A percentile compares a stretch with the other conserved stretches of the same genome.
phyloP scores from a whole-genome alignment of 2,113 vertebrate species.

The Triplophysa tibetana region DNA sequence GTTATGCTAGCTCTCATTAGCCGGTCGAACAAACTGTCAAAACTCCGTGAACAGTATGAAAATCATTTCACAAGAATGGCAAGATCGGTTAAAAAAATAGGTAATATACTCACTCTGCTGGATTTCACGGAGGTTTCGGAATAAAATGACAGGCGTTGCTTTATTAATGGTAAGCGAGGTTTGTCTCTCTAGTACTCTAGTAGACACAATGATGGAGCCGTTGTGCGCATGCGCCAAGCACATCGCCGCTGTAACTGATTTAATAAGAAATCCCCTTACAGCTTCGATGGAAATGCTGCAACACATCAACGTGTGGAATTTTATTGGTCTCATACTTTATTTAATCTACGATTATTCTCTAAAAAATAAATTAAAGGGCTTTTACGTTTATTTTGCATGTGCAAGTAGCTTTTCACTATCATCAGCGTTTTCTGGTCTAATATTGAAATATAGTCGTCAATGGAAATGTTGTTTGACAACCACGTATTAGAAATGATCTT shows the following conservation, averaged over 20 bases:
- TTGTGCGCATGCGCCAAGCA: conserved; percentile 47
- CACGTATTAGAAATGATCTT: neutral
- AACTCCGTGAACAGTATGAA: neutral
- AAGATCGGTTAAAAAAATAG: neutral
- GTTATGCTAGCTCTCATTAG: conserved; percentile 39
- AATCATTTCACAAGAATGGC: neutral
- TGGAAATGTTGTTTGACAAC: neutral
- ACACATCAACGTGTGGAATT: neutral
- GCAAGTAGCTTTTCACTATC: neutral
- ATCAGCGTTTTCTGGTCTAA: neutral
- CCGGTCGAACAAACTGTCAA: conserved; percentile 28
- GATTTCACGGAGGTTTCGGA: neutral
- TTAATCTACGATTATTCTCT: neutral
- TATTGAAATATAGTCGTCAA: neutral
- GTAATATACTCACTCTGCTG: conserved; percentile 32
- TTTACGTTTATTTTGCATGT: neutral
- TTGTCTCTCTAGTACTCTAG: conserved; percentile 14
- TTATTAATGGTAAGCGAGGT: conserved; percentile 24
- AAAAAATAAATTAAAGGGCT: too few species aligned
- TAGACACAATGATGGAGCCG: conserved; percentile 46
- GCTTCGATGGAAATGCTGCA: neutral
- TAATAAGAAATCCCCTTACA: neutral
- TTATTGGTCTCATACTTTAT: neutral
- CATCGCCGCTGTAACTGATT: neutral
- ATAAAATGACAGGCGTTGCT: conserved; percentile 14